Evolutionary conservation across 2,888 invertebrate genomes (phyloP).

Genomic region (Ennomos erosarius): DNA sequence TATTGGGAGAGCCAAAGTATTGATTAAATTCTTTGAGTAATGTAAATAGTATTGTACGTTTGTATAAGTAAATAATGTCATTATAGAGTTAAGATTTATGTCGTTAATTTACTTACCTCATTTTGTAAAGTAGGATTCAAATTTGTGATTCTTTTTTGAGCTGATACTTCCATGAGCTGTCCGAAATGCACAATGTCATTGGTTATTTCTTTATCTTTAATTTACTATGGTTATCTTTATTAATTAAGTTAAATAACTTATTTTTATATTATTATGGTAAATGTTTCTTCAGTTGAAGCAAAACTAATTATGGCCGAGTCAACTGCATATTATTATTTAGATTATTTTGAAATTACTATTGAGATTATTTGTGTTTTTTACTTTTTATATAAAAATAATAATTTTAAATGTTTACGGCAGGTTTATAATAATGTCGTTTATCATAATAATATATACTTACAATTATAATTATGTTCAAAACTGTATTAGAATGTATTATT

Average conservation of each 20-base stretch:
- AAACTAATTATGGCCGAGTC: slow-evolving; percentile 51
- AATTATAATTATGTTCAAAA: slow-evolving; percentile 66
- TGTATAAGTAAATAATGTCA: slow-evolving; percentile 66
- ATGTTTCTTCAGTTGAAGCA: slow-evolving; percentile 40
- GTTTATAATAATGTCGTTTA: slow-evolving; percentile 47
- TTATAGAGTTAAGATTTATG: slow-evolving; percentile 63
- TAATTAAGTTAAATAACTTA: slow-evolving; percentile 23
- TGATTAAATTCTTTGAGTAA: slow-evolving; percentile 62
- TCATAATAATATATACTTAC: slow-evolving; percentile 58
- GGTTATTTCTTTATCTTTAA: slow-evolving; percentile 44
- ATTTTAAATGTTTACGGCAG: slow-evolving; percentile 49
- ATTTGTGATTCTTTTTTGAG: slow-evolving; percentile 41
- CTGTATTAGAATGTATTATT: slow-evolving; percentile 55
- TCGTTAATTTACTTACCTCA: slow-evolving; percentile 73
- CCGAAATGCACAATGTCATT: slow-evolving; percentile 65
- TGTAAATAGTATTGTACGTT: slow-evolving; percentile 70
- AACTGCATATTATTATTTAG: slow-evolving; percentile 54
- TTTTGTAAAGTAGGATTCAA: slow-evolving; percentile 47
- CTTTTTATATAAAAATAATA: slow-evolving; percentile 70
- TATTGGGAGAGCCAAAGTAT: slow-evolving; percentile 78
- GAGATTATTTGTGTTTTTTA: slow-evolving; percentile 80
- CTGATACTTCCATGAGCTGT: slow-evolving; percentile 58
- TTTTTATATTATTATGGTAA: slow-evolving; percentile 37
- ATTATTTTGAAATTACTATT: slow-evolving; percentile 78
- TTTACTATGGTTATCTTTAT: slow-evolving; percentile 26